Percentiles rank a stretch among this genome's conserved stretches.
These are phyloP conservation scores for Nansenia antarctica DNA, from an alignment of 2,113 vertebrate species.

Conservation along the genomic window DNA sequence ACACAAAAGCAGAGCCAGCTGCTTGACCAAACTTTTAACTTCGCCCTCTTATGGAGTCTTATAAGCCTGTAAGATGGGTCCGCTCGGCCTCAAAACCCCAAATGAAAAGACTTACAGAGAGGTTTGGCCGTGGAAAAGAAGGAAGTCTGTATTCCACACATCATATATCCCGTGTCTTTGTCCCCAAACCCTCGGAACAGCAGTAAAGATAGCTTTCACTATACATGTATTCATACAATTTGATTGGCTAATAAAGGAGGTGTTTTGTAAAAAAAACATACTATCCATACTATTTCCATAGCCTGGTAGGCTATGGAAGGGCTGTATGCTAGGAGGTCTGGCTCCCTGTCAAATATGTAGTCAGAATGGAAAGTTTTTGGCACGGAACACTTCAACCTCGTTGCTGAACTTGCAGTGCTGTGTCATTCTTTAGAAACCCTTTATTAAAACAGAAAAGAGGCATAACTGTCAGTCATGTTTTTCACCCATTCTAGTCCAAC, in stretches of 20 bases:
- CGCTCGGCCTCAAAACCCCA: slow-evolving; percentile 21
- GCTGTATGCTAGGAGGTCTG: slow-evolving; percentile 41
- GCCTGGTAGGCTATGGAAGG: background rate
- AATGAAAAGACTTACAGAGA: slow-evolving; percentile 51
- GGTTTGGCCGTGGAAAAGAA: slow-evolving; percentile 20
- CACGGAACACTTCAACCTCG: slow-evolving; percentile 9
- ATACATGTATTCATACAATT: slow-evolving; percentile 33
- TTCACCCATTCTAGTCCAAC: background rate
- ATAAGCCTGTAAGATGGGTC: slow-evolving; percentile 44
- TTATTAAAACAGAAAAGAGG: background rate
- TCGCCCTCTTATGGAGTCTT: slow-evolving; percentile 36
- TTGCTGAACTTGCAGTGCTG: slow-evolving; percentile 28
- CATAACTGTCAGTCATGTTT: background rate
- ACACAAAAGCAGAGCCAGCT: slow-evolving; percentile 24
- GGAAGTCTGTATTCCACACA: slow-evolving; percentile 28
- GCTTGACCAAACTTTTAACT: slow-evolving; percentile 17
- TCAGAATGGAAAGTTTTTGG: slow-evolving; percentile 43
- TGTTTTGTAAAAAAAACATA: slow-evolving; percentile 31
- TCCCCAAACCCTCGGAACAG: slow-evolving; percentile 19
- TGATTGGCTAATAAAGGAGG: slow-evolving; percentile 37
- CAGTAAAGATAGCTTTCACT: slow-evolving; percentile 27
- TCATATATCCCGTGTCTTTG: background rate
- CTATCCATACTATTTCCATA: slow-evolving; percentile 43
- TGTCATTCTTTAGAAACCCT: background rate
- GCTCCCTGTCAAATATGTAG: slow-evolving; percentile 51